A percentile compares a stretch with the other conserved stretches of the same genome.
phyloP scores from a whole-genome alignment of 1,140 invertebrate species.

The Streblospio benedicti region DNA sequence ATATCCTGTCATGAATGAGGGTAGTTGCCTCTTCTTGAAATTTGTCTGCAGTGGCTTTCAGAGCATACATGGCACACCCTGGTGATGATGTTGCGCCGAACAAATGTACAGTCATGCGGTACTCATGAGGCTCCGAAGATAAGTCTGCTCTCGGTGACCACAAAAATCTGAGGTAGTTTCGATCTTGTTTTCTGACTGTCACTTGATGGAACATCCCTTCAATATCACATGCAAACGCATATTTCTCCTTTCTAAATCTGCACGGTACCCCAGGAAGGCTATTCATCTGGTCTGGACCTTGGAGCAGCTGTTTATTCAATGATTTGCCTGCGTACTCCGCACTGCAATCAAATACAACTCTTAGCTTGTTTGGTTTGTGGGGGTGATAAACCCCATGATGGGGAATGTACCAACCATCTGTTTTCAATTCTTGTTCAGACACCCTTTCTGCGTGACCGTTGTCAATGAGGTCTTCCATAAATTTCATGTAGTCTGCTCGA shows the following conservation, averaged over 20 bases:
- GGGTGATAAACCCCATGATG: slow-evolving; percentile 22
- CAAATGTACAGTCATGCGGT: slow-evolving; percentile 7
- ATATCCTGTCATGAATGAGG: not conserved
- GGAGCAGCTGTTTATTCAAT: slow-evolving; percentile 17
- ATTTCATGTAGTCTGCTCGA: no score
- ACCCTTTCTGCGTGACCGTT: no score
- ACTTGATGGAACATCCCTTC: slow-evolving; percentile 24
- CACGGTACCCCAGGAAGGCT: slow-evolving; percentile 17
- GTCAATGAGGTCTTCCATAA: no score
- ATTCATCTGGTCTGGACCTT: slow-evolving; percentile 21
- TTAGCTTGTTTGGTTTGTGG: slow-evolving; percentile 17
- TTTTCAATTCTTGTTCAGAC: no score
- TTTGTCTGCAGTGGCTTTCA: no score
- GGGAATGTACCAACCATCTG: slow-evolving; percentile 22
- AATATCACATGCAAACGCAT: slow-evolving; percentile 19
- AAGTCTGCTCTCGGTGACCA: slow-evolving; percentile 21
- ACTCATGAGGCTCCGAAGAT: no score
- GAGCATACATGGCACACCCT: slow-evolving; percentile 16
- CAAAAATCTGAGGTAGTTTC: slow-evolving; percentile 18
- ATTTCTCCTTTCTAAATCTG: slow-evolving; percentile 6
- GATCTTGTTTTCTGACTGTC: slow-evolving; percentile 1
- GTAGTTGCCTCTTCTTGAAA: not conserved
- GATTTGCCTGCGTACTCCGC: slow-evolving; percentile 15
- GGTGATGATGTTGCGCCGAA: slow-evolving; percentile 18
- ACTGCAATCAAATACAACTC: slow-evolving; percentile 22